These are phyloP conservation scores for Astreopora myriophthalma DNA, from an alignment of 64 coral and sea anemone species.

Conservation along the genomic window DNA sequence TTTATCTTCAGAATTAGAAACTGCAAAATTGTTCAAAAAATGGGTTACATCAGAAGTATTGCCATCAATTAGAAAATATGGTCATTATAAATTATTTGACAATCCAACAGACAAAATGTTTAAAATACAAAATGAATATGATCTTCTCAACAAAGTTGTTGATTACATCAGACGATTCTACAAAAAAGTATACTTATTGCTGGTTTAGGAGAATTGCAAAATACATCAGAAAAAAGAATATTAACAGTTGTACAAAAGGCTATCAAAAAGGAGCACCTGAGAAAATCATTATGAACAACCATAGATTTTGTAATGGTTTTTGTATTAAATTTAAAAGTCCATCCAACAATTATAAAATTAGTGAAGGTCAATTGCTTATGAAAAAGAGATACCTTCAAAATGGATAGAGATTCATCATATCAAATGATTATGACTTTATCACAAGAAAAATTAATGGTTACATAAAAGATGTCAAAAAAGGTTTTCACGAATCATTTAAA, in stretches of 20 bases:
- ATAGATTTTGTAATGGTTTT: not conserved
- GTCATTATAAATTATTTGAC: not conserved
- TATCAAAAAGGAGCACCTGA: slow-evolving; percentile 26
- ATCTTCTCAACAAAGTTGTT: slow-evolving; percentile 3
- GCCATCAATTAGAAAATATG: not conserved
- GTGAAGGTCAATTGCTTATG: not conserved
- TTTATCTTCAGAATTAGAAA: not conserved
- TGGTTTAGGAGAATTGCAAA: slow-evolving; percentile 1
- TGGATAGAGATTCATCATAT: not conserved
- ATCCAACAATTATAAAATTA: not conserved
- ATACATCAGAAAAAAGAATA: not conserved
- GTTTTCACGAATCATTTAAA: too few species aligned
- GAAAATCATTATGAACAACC: not conserved
- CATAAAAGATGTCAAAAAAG: too few species aligned
- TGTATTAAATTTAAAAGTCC: slow-evolving; percentile 40
- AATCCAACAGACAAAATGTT: not conserved
- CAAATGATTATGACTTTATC: not conserved
- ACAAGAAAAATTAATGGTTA: too few species aligned
- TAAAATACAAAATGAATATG: not conserved
- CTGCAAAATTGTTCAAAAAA: not conserved
- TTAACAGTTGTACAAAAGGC: not conserved
- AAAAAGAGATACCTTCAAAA: not conserved
- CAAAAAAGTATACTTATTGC: not conserved
- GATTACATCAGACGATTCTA: not conserved
- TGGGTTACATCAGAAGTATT: not conserved